These are phyloP conservation scores for Scaptomyza montana DNA, from an alignment of 1,140 invertebrate species.

Conservation along the genomic window DNA sequence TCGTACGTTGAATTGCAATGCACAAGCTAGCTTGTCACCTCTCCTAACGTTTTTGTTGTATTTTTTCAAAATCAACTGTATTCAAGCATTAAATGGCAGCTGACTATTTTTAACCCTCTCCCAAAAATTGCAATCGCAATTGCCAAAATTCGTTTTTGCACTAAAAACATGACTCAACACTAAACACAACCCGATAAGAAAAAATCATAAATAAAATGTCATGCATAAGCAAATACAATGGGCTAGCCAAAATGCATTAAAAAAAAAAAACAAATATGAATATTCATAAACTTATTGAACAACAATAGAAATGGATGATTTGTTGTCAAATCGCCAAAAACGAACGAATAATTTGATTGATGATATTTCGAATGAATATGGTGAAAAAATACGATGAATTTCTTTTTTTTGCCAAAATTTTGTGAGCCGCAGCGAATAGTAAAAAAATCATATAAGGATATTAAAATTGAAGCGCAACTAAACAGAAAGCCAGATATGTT, in stretches of 20 bases:
- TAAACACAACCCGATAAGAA: constrained; percentile 17
- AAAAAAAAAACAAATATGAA: constrained; percentile 76
- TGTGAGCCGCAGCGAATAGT: constrained; percentile 41
- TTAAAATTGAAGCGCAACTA: constrained; percentile 59
- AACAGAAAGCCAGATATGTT: constrained; percentile 26
- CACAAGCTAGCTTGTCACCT: background rate
- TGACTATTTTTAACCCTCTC: constrained; percentile 48
- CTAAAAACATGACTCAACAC: constrained; percentile 68
- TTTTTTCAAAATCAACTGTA: constrained; percentile 14
- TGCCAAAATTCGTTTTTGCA: constrained; percentile 29
- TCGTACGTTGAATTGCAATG: background rate
- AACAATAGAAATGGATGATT: constrained; percentile 80
- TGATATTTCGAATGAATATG: constrained; percentile 43
- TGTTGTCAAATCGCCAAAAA: constrained; percentile 70
- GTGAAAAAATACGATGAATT: constrained; percentile 44
- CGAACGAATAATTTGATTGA: constrained; percentile 64
- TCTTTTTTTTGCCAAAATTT: constrained; percentile 54
- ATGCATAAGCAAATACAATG: constrained; percentile 68
- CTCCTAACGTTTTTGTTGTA: too few species aligned
- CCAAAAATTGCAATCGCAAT: constrained; percentile 25
- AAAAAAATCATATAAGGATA: constrained; percentile 53
- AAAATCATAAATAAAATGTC: constrained; percentile 70
- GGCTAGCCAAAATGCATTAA: constrained; percentile 40
- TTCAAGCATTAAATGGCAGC: constrained; percentile 7
- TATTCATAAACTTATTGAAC: constrained; percentile 80